Evolutionary conservation across 2,797 vertebrate genomes (phyloP).

Genomic region (Tadarida brasiliensis): DNA sequence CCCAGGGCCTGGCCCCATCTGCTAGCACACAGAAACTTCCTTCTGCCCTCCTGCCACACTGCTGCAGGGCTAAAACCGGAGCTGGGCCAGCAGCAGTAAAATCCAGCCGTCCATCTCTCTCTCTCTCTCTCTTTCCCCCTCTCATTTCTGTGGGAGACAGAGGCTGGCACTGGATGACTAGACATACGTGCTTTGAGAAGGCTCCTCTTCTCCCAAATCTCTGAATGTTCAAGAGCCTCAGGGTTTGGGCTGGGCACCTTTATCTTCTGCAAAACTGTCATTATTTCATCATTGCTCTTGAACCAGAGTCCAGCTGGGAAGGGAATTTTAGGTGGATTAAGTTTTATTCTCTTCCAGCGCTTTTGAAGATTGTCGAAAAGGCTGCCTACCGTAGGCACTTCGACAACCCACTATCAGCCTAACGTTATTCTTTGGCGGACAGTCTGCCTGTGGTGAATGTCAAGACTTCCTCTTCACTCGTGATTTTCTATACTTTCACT

Average conservation of each 20-base stretch:
- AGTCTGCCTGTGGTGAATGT: not conserved
- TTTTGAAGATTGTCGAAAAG: not conserved
- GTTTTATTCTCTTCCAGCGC: not conserved
- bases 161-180: not conserved
- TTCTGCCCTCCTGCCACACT: no score
- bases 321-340: not conserved
- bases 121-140: not conserved
- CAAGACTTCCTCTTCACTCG: not conserved
- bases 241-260: not conserved
- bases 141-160: not conserved
- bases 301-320: not conserved
- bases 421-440: not conserved
- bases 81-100: not conserved
- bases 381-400: not conserved
- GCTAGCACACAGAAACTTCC: not conserved
- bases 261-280: not conserved
- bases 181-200: not conserved
- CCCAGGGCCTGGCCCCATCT: not conserved
- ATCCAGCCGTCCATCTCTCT: not conserved
- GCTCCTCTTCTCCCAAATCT: not conserved
- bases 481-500: slow-evolving; percentile 35
- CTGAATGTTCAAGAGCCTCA: not conserved
- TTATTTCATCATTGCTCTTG: not conserved
- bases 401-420: not conserved
- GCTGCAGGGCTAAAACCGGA: not conserved